Conservation (phyloP, 2,888 invertebrate genomes). For the Rhagophthalmus giganteus region DNA sequence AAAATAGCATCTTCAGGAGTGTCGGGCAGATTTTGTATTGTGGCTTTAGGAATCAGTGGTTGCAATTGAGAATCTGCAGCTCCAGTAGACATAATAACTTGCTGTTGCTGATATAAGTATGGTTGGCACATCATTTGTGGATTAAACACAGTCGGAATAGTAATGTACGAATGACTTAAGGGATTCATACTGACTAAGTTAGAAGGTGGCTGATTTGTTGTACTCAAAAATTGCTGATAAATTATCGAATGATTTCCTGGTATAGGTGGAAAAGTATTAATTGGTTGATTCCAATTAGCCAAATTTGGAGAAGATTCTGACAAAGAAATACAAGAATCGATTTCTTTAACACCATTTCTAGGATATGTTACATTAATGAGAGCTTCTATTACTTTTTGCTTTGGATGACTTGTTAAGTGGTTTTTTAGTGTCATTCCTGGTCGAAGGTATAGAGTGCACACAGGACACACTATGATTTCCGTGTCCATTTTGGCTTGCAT, state of each 20-base stretch:
- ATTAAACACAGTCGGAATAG: slow-evolving; percentile 57
- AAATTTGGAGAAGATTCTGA: slow-evolving; percentile 3
- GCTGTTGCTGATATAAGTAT: slow-evolving; percentile 61
- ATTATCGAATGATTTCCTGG: slow-evolving; percentile 52
- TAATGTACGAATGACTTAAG: slow-evolving; percentile 59
- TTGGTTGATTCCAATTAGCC: slow-evolving; percentile 15
- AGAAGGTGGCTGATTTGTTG: slow-evolving; percentile 46
- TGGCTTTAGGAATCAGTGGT: slow-evolving; percentile 34
- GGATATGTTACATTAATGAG: slow-evolving; percentile 53
- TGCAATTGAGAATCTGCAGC: slow-evolving; percentile 51
- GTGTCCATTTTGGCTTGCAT: slow-evolving; percentile 43
- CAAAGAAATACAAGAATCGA: slow-evolving; percentile 17
- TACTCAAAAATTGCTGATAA: slow-evolving; percentile 62
- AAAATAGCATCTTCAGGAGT: slow-evolving; percentile 11
- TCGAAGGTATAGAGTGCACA: slow-evolving; percentile 80
- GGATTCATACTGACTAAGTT: slow-evolving; percentile 53
- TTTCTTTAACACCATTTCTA: slow-evolving; percentile 33
- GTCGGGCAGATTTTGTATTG: slow-evolving; percentile 23
- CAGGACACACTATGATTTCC: slow-evolving; percentile 67
- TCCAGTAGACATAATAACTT: slow-evolving; percentile 60
- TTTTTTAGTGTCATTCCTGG: slow-evolving; percentile 80
- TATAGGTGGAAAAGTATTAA: slow-evolving; percentile 12
- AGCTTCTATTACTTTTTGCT: slow-evolving; percentile 85
- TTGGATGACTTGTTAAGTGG: slow-evolving; percentile 84
- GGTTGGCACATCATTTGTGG: slow-evolving; percentile 53